Evolutionary conservation across 2,113 vertebrate genomes (phyloP).

Genomic region (Pygoscelis antarcticus): DNA sequence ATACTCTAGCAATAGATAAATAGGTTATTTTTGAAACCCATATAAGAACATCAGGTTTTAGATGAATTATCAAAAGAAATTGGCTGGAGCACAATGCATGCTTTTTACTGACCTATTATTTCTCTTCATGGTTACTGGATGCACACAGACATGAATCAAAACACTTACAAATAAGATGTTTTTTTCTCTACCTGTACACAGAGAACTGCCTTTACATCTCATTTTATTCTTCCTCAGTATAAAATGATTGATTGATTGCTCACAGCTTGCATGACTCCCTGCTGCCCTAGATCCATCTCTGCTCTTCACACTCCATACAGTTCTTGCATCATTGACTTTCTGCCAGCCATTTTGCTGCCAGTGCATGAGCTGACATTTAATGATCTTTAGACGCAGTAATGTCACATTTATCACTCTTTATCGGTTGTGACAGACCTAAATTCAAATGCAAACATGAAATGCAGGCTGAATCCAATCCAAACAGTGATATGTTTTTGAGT

Average conservation of each 20-base stretch:
- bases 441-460: conserved; percentile 75
- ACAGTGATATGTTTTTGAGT: conserved; percentile 58
- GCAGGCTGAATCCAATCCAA: conserved; percentile 65
- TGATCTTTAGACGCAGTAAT: conserved; percentile 85
- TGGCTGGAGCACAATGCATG: background rate
- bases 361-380: conserved; percentile 87
- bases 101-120: conserved; percentile 31
- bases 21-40: background rate
- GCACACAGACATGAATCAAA: conserved; percentile 56
- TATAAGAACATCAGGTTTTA: background rate
- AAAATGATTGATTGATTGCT: conserved; percentile 75
- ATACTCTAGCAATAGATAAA: background rate
- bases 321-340: conserved; percentile 85
- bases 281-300: conserved; percentile 62
- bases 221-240: conserved; percentile 64
- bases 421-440: conserved; percentile 79
- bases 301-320: conserved; percentile 40
- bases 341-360: conserved; percentile 83
- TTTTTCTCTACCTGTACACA: background rate
- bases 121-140: conserved; percentile 1
- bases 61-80: conserved; percentile 37
- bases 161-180: conserved; percentile 41
- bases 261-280: conserved; percentile 65
- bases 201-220: conserved; percentile 52
- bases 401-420: conserved; percentile 84